Evolutionary conservation across 2,113 vertebrate species (phyloP), one percentile per base, ranked within the genome.

Genomic region (Hipposideros armiger): DNA sequence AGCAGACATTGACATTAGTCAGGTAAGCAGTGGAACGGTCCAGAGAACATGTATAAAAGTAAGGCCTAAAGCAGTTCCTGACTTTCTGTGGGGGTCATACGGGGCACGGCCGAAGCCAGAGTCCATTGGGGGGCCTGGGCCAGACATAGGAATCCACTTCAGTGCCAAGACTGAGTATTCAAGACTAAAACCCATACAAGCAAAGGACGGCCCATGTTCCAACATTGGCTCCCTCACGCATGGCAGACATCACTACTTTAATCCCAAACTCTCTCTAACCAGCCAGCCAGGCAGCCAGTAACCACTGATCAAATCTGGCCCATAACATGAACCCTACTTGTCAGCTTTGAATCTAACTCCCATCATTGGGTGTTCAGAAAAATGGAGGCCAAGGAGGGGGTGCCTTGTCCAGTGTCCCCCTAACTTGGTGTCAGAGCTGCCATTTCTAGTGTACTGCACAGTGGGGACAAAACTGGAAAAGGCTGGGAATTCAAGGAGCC

Each of bases 191-290:
- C 13, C 20, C 24, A 78, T 9, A 26, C 11, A 66, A 36, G 54
- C 36, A 62, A 11, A 58, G 58, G 22, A 58, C 45, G 2, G 36
- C 36, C 32, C 30, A 11, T 0, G 4, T 0, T 1, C 72, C 42
- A 4, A 19, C 11, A 0, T 4, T 22, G 30, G 42, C 60, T 50
- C 3, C 60, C 30, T 5, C 3, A 0, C 0, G 2, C 24, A 6
- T 3, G 40, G 60, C 24, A 11, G 45, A 28, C 5, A 7, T 24
- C 32, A 16, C 32, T 28, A 11, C 58, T 32, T 70, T 47, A 42
- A 1, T 54, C 74, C 40, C 47, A 47, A 50, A 1, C 56, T 83
- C 42, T 82, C 11, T 62, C 69, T 54, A 50, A 58, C 82, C 50
- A 47, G 42, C 30, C 64, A 40, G 5, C 36, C 56, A 26, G n/a